Evolutionary conservation across 1,140 invertebrate genomes (phyloP).

Genomic region (Ridgeia piscesae): DNA sequence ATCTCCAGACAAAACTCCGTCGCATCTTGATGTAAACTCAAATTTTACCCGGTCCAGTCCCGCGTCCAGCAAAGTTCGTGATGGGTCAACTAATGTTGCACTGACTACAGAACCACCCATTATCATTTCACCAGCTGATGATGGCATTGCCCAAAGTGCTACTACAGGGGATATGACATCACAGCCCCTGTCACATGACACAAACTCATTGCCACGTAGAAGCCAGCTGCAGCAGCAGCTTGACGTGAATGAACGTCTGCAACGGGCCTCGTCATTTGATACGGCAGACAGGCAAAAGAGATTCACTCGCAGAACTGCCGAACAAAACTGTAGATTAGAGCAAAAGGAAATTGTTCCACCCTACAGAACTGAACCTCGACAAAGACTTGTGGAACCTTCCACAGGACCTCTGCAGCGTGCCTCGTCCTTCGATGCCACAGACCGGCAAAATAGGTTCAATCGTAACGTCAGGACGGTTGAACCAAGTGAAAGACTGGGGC

Average conservation of each 20-base stretch:
- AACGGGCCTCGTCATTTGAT: neutral
- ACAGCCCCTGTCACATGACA: neutral
- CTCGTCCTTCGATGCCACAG: neutral
- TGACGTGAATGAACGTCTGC: neutral
- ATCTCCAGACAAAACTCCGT: neutral
- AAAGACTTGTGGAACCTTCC: neutral
- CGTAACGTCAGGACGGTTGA: neutral
- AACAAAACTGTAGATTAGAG: neutral
- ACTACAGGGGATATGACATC: neutral
- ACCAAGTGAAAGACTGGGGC: neutral
- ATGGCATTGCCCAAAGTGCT: neutral
- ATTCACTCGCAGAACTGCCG: neutral
- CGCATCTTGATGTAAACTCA: neutral
- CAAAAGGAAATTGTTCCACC: neutral
- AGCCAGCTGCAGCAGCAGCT: neutral
- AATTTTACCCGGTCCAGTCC: neutral
- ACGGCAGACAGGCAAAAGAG: neutral
- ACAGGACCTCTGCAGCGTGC: neutral
- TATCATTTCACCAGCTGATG: neutral
- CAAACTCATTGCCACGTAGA: neutral
- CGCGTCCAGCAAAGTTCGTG: neutral
- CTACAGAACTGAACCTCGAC: neutral
- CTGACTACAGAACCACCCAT: neutral
- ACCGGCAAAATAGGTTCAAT: neutral
- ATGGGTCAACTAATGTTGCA: neutral